Conservation (phyloP, 2,888 invertebrate genomes). For the Notocelia uddmanniana region DNA sequence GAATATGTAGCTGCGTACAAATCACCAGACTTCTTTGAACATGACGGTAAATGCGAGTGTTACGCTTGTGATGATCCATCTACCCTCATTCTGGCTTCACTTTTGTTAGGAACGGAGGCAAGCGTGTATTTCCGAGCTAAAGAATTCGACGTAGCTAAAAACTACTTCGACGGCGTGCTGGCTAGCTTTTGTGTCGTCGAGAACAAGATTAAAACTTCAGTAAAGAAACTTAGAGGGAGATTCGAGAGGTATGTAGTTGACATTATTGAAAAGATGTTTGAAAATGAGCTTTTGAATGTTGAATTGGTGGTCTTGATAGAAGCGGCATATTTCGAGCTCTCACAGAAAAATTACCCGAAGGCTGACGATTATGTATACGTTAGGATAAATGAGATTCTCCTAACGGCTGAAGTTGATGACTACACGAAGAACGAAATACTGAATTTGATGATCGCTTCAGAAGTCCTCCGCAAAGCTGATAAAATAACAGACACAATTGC, state of each 20-base stretch:
- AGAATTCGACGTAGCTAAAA: conserved; percentile 65
- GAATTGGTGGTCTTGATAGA: conserved; percentile 67
- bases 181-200: conserved; percentile 57
- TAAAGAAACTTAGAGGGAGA: conserved; percentile 53
- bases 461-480: conserved; percentile 55
- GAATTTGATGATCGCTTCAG: conserved; percentile 67
- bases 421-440: conserved; percentile 66
- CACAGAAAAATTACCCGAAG: conserved; percentile 53
- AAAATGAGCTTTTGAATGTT: conserved; percentile 54
- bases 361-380: conserved; percentile 64
- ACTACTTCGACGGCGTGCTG: conserved; percentile 68
- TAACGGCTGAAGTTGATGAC: conserved; percentile 47
- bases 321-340: conserved; percentile 66
- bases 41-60: conserved; percentile 61
- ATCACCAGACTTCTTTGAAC: conserved; percentile 63
- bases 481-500: conserved; percentile 49
- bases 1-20: conserved; percentile 58
- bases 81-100: conserved; percentile 57
- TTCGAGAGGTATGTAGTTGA: conserved; percentile 60
- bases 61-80: conserved; percentile 62
- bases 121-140: conserved; percentile 66
- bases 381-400: conserved; percentile 64
- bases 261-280: conserved; percentile 50
- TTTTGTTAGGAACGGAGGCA: conserved; percentile 62
- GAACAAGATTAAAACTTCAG: conserved; percentile 6